Conservation (phyloP, 1,140 invertebrate genomes). For the Bursaphelenchus mucronatus region DNA sequence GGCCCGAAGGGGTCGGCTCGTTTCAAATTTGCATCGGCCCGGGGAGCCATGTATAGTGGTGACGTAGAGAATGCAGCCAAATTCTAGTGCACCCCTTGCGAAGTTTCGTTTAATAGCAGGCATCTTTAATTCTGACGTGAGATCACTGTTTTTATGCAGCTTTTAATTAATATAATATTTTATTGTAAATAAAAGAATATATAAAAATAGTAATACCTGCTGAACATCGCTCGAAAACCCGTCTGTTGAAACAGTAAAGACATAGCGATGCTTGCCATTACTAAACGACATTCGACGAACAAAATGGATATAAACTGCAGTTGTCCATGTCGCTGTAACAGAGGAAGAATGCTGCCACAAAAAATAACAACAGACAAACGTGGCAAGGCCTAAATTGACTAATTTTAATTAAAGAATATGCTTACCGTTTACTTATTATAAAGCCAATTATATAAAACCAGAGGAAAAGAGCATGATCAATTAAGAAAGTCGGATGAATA, state of each 20-base stretch:
- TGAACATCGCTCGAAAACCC: no score
- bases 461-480: conserved; percentile 44
- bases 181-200: no score
- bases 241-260: neutral
- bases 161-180: no score
- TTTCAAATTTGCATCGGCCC: no score
- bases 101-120: no score
- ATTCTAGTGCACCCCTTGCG: neutral
- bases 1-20: no score
- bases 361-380: conserved; percentile 85
- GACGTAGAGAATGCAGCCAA: no score
- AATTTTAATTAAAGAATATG: conserved; percentile 6
- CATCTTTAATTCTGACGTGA: no score
- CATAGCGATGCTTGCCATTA: conserved; percentile 7
- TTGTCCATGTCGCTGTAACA: conserved; percentile 92
- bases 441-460: conserved; percentile 64
- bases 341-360: conserved; percentile 82
- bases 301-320: conserved; percentile 77
- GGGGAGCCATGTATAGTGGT: no score
- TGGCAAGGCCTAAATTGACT: conserved; percentile 72
- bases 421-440: conserved; percentile 78
- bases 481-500: conserved; percentile 43
- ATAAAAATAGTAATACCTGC: no score
- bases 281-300: conserved; percentile 32
- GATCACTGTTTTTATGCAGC: no score